Conservation (phyloP, 2,888 invertebrate genomes). For the Gnatocerus cornutus region DNA sequence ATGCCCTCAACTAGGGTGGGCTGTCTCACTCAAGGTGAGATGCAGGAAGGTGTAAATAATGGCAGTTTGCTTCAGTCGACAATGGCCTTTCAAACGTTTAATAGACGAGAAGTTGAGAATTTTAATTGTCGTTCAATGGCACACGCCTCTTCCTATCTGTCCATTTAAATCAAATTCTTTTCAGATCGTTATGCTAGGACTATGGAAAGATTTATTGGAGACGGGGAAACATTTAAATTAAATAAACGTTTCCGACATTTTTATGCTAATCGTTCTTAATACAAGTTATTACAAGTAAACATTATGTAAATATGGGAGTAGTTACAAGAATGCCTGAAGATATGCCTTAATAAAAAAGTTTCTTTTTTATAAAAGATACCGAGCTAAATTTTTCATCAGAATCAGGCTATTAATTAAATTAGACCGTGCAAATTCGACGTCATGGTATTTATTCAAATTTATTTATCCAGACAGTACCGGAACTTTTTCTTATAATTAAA, state of each 20-base stretch:
- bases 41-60: conserved; percentile 49
- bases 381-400: no score
- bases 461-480: conserved; percentile 8
- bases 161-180: conserved; percentile 39
- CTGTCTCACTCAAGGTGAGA: conserved; percentile 31
- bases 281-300: no score
- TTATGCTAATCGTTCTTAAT: no score
- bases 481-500: conserved; percentile 52
- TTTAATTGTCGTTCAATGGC: conserved; percentile 35
- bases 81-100: conserved; percentile 35
- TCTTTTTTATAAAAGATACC: no score
- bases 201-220: conserved; percentile 29
- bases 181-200: conserved; percentile 21
- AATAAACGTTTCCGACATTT: no score
- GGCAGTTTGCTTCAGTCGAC: conserved; percentile 36
- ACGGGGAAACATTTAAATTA: conserved; percentile 7
- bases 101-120: conserved; percentile 24
- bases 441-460: conserved; percentile 30
- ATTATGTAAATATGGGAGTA: no score
- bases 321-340: no score
- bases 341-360: no score
- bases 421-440: conserved; percentile 36
- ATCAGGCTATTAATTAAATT: conserved; percentile 39
- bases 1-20: conserved; percentile 46
- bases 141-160: conserved; percentile 44